Evolutionary conservation across 1,140 invertebrate species (phyloP).

Genomic region (Zaprionus kolodkinae): DNA sequence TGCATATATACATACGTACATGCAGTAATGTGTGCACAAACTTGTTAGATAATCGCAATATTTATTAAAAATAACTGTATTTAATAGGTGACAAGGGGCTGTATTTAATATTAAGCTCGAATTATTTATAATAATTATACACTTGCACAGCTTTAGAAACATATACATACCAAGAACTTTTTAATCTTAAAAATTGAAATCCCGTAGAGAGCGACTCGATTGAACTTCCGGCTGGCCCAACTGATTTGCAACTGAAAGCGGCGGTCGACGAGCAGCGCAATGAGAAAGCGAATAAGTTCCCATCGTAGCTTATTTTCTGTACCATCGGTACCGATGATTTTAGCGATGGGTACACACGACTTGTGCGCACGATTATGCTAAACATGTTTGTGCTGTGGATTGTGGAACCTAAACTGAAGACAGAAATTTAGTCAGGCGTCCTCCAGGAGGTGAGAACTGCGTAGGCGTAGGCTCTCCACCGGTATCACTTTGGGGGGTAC

Average conservation of each 20-base stretch:
- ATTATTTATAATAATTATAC: constrained; percentile 21
- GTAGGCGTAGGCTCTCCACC: constrained; percentile 14
- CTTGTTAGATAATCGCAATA: constrained; percentile 67
- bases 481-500: constrained; percentile 2
- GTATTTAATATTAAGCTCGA: constrained; percentile 32
- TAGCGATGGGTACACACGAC: constrained; percentile 22
- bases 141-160: constrained; percentile 10
- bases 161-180: constrained; percentile 72
- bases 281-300: constrained; percentile 20
- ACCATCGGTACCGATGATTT: constrained; percentile 20
- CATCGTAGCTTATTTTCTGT: constrained; percentile 21
- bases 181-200: constrained; percentile 62
- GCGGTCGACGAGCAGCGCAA: constrained; percentile 17
- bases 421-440: constrained; percentile 12
- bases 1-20: constrained; percentile 1
- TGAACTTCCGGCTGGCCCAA: constrained; percentile 61
- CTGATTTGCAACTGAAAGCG: constrained; percentile 68
- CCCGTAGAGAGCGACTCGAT: constrained; percentile 51
- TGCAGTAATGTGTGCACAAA: neutral
- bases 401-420: constrained; percentile 42
- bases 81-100: neutral
- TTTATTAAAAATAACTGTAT: constrained; percentile 5
- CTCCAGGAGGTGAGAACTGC: constrained; percentile 21
- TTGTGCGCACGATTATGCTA: constrained; percentile 38
- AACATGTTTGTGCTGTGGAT: constrained; percentile 43